Evolutionary conservation across 1,140 invertebrate species (phyloP).

Genomic region (Drosophila arizonae): DNA sequence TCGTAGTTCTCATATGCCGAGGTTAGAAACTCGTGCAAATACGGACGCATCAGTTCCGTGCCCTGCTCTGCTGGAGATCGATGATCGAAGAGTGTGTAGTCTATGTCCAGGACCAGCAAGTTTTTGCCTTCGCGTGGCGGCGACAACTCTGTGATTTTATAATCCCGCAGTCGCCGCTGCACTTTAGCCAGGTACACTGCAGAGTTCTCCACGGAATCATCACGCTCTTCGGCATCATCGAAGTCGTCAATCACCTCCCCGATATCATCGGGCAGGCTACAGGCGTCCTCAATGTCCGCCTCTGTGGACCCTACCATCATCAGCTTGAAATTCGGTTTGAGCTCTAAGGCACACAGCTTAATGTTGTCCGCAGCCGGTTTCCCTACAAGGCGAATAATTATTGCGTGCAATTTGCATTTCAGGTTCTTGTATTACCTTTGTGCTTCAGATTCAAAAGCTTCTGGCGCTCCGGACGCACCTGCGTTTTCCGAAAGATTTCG

Average conservation of each 20-base stretch:
- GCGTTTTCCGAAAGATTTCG: slow-evolving; percentile 79
- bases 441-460: slow-evolving; percentile 96
- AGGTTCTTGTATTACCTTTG: slow-evolving; percentile 87
- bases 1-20: slow-evolving; percentile 95
- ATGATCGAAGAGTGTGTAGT: slow-evolving; percentile 98
- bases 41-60: slow-evolving; percentile 96
- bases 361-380: slow-evolving; percentile 91
- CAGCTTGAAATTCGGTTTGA: slow-evolving; percentile 95
- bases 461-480: slow-evolving; percentile 90
- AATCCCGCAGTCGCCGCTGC: slow-evolving; percentile 92
- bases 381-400: slow-evolving; percentile 84
- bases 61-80: slow-evolving; percentile 94
- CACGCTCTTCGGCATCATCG: slow-evolving; percentile 93
- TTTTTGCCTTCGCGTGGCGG: slow-evolving; percentile 92
- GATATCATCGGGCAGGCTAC: slow-evolving; percentile 89
- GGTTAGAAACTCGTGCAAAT: slow-evolving; percentile 96
- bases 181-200: slow-evolving; percentile 90
- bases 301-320: slow-evolving; percentile 99
- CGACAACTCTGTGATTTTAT: slow-evolving; percentile 92
- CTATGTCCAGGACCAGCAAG: slow-evolving; percentile 96
- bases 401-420: neutral
- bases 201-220: slow-evolving; percentile 84
- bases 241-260: slow-evolving; percentile 94
- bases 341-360: slow-evolving; percentile 87
- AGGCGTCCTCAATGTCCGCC: slow-evolving; percentile 93